phyloP scores from a whole-genome alignment of 64 coral and sea anemone species.

The Dendronephthya gigantea region DNA sequence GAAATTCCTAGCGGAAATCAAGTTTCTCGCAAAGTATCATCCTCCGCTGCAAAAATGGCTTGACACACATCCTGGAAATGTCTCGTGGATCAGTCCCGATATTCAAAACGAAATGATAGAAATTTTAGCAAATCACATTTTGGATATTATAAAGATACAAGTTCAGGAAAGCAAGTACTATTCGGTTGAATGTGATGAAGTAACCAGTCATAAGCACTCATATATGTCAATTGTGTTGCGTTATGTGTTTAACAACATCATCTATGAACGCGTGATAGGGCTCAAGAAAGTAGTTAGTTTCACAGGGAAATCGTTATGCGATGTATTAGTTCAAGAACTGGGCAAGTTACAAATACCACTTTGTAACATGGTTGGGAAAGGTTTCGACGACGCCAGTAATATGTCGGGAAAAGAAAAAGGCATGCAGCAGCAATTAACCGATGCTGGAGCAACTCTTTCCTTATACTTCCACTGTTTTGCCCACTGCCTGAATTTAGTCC shows the following conservation, averaged over 20 bases:
- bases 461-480: slow-evolving; percentile 17
- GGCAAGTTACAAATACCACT: slow-evolving; percentile 1
- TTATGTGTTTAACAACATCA: neutral
- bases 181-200: slow-evolving; percentile 11
- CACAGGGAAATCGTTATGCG: neutral
- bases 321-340: neutral
- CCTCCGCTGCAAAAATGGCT: neutral
- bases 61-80: neutral
- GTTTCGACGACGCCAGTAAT: slow-evolving; percentile 3
- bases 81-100: neutral
- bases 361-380: slow-evolving; percentile 8
- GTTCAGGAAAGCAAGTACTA: slow-evolving; percentile 4
- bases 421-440: neutral
- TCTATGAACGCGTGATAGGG: neutral
- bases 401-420: slow-evolving; percentile 5
- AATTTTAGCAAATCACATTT: neutral
- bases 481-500: slow-evolving; percentile 6
- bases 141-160: slow-evolving; percentile 14
- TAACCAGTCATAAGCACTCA: slow-evolving; percentile 17
- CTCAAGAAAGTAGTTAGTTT: slow-evolving; percentile 1
- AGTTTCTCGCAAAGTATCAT: slow-evolving; percentile 13
- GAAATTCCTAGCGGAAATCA: slow-evolving; percentile 4
- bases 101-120: slow-evolving; percentile 10
- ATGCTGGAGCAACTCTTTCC: neutral
- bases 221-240: slow-evolving; percentile 9